These are phyloP conservation scores for Perithous albicinctus DNA, from an alignment of 2,888 invertebrate genomes.

Conservation along the genomic window DNA sequence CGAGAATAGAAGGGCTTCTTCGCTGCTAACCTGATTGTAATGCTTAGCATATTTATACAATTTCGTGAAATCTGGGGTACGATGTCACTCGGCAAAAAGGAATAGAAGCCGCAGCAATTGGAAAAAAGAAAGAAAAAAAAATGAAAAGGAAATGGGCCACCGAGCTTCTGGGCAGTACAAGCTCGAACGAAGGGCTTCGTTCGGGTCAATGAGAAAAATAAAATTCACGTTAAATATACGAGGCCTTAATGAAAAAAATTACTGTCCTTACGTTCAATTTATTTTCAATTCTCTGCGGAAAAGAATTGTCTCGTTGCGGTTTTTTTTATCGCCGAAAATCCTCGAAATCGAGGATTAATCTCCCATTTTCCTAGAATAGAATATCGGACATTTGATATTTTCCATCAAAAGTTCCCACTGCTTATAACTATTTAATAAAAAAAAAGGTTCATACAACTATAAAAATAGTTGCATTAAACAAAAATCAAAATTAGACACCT, in stretches of 20 bases:
- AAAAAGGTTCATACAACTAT: too few species aligned
- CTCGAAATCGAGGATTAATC: too few species aligned
- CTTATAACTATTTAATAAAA: too few species aligned
- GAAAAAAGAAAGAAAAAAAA: too few species aligned
- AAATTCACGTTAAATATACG: not conserved
- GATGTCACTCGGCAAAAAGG: constrained; percentile 44
- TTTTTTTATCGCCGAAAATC: too few species aligned
- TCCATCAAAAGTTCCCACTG: not conserved
- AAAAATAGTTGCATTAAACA: too few species aligned
- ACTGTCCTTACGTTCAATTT: not conserved
- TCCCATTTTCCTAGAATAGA: too few species aligned
- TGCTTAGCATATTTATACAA: constrained; percentile 34
- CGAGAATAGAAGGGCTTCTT: constrained; percentile 37
- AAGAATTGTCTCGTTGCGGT: too few species aligned
- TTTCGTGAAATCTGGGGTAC: constrained; percentile 55
- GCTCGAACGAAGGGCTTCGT: constrained; percentile 28
- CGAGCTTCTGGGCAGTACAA: constrained; percentile 1
- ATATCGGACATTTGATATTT: too few species aligned
- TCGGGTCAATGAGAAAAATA: constrained; percentile 8
- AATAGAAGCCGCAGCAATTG: constrained; percentile 62
- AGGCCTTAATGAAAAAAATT: not conserved
- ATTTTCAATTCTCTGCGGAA: too few species aligned
- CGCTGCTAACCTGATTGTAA: constrained; percentile 46
- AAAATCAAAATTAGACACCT: too few species aligned
- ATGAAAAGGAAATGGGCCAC: constrained; percentile 31